Evolutionary conservation across 2,113 vertebrate species (phyloP).

Genomic region (Pan paniscus): DNA sequence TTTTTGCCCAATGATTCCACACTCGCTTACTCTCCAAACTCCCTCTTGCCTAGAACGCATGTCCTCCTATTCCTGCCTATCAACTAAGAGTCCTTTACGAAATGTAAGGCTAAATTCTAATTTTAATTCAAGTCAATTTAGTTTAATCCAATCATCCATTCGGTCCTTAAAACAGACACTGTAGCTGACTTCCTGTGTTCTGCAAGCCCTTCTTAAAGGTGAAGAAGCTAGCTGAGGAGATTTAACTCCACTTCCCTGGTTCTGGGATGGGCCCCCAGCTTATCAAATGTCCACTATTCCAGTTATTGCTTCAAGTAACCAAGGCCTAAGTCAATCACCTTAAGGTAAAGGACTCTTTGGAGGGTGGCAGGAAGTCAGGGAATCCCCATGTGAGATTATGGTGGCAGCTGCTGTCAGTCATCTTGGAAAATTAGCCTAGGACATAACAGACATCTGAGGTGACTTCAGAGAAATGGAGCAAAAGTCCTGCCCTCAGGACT

Average conservation of each 20-base stretch:
- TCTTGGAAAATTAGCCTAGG: background rate
- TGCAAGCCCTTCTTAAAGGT: background rate
- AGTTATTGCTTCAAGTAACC: conserved; percentile 34
- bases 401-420: background rate
- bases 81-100: background rate
- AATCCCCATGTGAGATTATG: background rate
- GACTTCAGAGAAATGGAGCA: background rate
- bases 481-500: background rate
- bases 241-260: background rate
- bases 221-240: background rate
- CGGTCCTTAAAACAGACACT: background rate
- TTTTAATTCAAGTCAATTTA: background rate
- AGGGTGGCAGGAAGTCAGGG: background rate
- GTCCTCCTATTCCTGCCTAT: background rate
- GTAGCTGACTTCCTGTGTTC: background rate
- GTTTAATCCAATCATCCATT: background rate
- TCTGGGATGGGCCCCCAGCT: background rate
- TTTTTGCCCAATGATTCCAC: background rate
- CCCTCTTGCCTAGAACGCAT: background rate
- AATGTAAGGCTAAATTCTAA: background rate
- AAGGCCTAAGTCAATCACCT: background rate
- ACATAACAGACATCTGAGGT: background rate
- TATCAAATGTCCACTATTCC: background rate
- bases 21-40: background rate
- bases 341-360: background rate